Evolutionary conservation across 2,888 invertebrate species (phyloP).

Genomic region (Melangyna quadrimaculata): DNA sequence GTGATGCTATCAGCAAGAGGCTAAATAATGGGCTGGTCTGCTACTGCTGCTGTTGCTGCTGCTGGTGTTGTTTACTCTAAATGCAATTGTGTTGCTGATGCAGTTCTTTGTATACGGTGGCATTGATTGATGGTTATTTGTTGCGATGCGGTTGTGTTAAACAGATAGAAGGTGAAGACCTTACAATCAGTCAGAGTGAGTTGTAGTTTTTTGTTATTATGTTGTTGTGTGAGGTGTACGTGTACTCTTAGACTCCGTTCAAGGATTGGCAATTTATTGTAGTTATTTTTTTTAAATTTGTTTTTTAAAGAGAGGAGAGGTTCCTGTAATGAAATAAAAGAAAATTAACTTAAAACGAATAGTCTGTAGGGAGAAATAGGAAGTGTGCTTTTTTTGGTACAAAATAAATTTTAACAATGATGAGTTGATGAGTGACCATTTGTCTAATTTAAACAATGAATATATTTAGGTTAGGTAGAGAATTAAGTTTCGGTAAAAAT

Average conservation of each 20-base stretch:
- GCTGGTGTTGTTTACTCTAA: conserved; percentile 65
- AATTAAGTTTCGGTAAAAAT: too few species aligned
- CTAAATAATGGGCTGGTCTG: conserved; percentile 19
- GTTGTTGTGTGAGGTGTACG: conserved; percentile 31
- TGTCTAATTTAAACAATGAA: too few species aligned
- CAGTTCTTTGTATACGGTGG: conserved; percentile 72
- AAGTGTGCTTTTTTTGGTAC: not conserved
- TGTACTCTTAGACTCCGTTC: conserved; percentile 42
- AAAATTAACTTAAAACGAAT: not conserved
- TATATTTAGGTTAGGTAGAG: too few species aligned
- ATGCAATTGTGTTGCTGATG: conserved; percentile 71
- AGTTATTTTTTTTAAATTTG: conserved; percentile 25
- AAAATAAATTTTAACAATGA: not conserved
- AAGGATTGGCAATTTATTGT: conserved; percentile 61
- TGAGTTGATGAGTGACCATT: too few species aligned
- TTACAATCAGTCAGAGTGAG: conserved; percentile 45
- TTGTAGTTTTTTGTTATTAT: conserved; percentile 2
- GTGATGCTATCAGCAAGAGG: conserved; percentile 59
- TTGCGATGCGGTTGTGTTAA: conserved; percentile 54
- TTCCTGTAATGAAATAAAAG: conserved; percentile 38
- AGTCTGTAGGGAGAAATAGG: not conserved
- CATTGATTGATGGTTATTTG: conserved; percentile 71
- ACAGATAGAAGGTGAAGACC: conserved; percentile 37
- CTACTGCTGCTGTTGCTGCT: conserved; percentile 22
- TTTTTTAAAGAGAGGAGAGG: not conserved